Evolutionary conservation across 2,797 vertebrate species (phyloP), one percentile per base, ranked within the genome.

Genomic region (Meriones psammophilus): DNA sequence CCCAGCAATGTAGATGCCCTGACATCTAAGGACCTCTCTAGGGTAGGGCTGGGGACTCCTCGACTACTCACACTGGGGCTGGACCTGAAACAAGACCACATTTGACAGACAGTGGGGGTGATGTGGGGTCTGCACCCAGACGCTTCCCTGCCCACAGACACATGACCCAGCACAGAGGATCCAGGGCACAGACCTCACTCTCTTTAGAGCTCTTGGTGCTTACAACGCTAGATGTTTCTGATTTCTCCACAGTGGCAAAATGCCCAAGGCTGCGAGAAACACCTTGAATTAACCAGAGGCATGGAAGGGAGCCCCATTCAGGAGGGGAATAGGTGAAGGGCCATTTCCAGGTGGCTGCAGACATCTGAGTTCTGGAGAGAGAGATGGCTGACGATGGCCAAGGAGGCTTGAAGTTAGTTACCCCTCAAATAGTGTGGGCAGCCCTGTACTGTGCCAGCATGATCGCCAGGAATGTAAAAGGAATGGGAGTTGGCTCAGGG

Each of bases 241-340:
- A 71, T 42, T 28, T 69, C 62, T 92, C 39, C 0, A 0, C 0
- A 1, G 56, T 71, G 76, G 79, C 68, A 79, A 62, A 22, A 39
- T 20, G 56, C 80, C 84, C 28, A 30, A 0, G 62, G 60, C 26
- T 84, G 1, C 28, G 42, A 78, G 39, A 87, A 91, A 46, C 36
- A 18, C n/a, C 50, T 62, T 46, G 89, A 81, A 88, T 92, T 80
- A 64, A 86, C 79, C 91, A 66, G 74, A 92, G 69, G 39, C 78
- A 18, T 54, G 64, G 85, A 90, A 69, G 46, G 78, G 76, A 85
- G 36, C 17, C 20, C n/a, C 24, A 26, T 20, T 33, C 39, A 58
- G 54, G 58, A 74, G 0, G 0, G 1, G 13, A 68, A 30, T 50
- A 64, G 81, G 64, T 42, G 22, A 93, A 85, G 73, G 39, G n/a